Evolutionary conservation across 2,113 vertebrate genomes (phyloP).

Genomic region (Pomatostomus ruficeps): DNA sequence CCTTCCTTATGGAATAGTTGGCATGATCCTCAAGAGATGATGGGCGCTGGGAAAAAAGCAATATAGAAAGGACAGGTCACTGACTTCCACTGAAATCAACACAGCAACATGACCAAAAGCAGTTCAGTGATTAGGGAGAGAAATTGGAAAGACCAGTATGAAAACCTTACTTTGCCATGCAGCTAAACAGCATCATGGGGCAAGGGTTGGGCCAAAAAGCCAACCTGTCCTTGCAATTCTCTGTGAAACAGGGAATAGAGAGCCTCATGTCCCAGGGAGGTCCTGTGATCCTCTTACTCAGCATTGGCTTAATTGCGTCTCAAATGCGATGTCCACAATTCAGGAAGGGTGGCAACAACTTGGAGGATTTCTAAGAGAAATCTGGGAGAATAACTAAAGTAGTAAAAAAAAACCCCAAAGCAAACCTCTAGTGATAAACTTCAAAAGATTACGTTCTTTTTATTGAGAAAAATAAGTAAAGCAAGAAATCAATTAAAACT

Average conservation of each 20-base stretch:
- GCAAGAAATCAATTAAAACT: background rate
- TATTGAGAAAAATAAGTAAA: background rate
- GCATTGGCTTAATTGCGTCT: background rate
- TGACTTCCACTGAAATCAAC: background rate
- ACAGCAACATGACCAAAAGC: background rate
- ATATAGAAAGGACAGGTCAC: background rate
- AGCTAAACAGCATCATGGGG: background rate
- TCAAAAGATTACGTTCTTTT: background rate
- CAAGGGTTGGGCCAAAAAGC: background rate
- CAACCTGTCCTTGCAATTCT: background rate
- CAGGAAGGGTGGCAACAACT: background rate
- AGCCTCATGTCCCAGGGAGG: background rate
- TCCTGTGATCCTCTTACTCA: background rate
- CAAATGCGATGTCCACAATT: background rate
- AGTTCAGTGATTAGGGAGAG: background rate
- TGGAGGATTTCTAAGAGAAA: background rate
- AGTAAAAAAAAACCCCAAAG: background rate
- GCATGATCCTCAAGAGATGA: background rate
- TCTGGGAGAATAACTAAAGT: background rate
- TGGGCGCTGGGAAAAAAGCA: background rate
- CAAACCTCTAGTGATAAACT: background rate
- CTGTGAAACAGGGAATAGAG: background rate
- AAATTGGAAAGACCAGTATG: accelerated
- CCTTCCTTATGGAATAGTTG: background rate
- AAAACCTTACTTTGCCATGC: background rate